A percentile compares a stretch with the other conserved stretches of the same genome.
phyloP scores from a whole-genome alignment of 2,888 invertebrate species.

The Caenorhabditis japonica region DNA sequence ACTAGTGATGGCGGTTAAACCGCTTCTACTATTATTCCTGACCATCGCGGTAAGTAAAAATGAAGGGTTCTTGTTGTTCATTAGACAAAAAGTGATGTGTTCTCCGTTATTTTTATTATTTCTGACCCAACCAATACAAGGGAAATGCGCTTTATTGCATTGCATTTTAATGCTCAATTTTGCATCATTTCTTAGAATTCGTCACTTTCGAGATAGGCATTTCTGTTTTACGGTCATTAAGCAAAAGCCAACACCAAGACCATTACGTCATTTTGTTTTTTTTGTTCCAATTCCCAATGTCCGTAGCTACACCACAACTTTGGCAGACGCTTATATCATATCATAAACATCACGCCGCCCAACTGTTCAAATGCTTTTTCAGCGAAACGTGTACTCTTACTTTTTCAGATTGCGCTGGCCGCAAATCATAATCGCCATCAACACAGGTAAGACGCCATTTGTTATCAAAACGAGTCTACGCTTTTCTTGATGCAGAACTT shows the following conservation, averaged over 20 bases:
- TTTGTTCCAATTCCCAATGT: no score
- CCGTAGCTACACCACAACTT: no score
- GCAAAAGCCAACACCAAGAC: no score
- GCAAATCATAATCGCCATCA: constrained; percentile 28
- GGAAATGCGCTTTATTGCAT: no score
- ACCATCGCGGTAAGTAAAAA: constrained; percentile 20
- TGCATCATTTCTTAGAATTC: no score
- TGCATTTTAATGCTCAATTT: no score
- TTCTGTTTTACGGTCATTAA: no score
- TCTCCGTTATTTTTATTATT: constrained; percentile 15
- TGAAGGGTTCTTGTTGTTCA: not conserved
- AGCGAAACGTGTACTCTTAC: constrained; percentile 33
- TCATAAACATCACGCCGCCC: no score
- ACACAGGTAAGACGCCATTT: constrained; percentile 34
- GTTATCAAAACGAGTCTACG: constrained; percentile 25
- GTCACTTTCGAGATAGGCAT: no score
- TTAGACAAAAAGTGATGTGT: no score
- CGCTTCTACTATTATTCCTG: constrained; percentile 24
- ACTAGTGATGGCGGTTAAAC: constrained; percentile 31
- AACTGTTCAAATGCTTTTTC: constrained; percentile 8
- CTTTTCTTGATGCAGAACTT: not conserved
- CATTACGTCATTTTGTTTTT: no score
- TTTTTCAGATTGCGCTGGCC: constrained; percentile 35
- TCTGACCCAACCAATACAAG: constrained; percentile 7
- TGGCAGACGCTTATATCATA: no score